Evolutionary conservation across 2,888 invertebrate genomes (phyloP), one percentile per base, ranked within the genome.

Genomic region (Encarsia formosa): DNA sequence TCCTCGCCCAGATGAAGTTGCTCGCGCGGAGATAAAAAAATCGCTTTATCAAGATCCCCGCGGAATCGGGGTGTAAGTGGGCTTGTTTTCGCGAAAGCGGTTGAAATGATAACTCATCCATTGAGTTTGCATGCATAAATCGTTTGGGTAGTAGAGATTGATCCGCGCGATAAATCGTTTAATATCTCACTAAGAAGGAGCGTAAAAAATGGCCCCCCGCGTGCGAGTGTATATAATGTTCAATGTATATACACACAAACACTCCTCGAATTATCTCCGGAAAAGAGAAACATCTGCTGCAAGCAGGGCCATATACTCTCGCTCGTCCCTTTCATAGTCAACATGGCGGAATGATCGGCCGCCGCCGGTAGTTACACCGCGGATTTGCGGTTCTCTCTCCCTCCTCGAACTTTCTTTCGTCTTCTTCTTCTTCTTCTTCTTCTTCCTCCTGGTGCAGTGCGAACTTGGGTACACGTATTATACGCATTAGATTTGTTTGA

Each of bases 261-360:
- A 64, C 61, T 61, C n/a, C n/a, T n/a, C 60, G 57, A 62, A 62
- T 61, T 61, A 61, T 58, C 59, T 53, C 44, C 55, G 54, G 57
- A 52, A 53, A 54, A 51, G 51, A 56, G 60, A 59, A 69, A 69
- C 69, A 69, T 69, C 69, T 69, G 69, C 68, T 59, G 61, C 61
- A 64, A 62, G n/a, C 15, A 22, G 16, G 22, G 23, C 39, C 59
- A 64, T 56, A 63, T 35, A n/a, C 20, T 38, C 31, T 18, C 23
- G 9, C 16, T n/a, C 20, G 64, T 67, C 65, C 68, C 67, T 64
- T 70, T 73, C 65, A 60, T 52, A 68, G 59, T 61, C 70, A 72
- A 63, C 68, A 71, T 68, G 71, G 71, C 71, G 71, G 72, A 73
- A 73, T 73, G 73, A 73, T 73, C 71, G 15, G 16, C 16, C 16